Conservation (phyloP, 2,797 vertebrate genomes). For the Glyptemys insculpta region DNA sequence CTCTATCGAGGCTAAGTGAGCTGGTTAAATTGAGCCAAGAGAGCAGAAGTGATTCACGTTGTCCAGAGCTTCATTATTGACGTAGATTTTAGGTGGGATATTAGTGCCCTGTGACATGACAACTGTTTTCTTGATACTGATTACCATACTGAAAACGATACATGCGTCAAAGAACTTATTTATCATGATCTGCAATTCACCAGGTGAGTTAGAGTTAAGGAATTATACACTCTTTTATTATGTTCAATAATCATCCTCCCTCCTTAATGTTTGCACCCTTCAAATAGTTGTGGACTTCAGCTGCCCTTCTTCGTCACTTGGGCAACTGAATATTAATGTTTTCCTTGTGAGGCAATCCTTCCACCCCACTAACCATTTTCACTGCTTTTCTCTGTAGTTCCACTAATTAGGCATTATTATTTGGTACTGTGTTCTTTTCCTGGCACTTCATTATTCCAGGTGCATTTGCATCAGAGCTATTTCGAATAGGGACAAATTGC, state of each 20-base stretch:
- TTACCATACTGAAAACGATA: not conserved
- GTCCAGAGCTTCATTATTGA: no score
- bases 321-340: not conserved
- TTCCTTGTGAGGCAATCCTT: not conserved
- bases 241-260: not conserved
- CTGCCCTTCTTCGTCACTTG: not conserved
- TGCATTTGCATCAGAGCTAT: not conserved
- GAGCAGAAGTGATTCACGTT: not conserved
- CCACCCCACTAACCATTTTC: not conserved
- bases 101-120: no score
- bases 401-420: not conserved
- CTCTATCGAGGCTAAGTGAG: no score
- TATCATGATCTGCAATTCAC: no score
- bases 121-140: no score
- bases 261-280: not conserved
- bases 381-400: not conserved
- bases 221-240: not conserved
- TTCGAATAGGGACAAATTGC: not conserved
- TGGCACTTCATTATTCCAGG: not conserved
- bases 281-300: not conserved
- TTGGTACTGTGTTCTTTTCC: not conserved
- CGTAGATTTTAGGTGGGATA: no score
- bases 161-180: not conserved
- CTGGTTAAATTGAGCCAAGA: no score
- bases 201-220: no score